Evolutionary conservation across 2,888 invertebrate genomes (phyloP).

Genomic region (Clanis bilineata): DNA sequence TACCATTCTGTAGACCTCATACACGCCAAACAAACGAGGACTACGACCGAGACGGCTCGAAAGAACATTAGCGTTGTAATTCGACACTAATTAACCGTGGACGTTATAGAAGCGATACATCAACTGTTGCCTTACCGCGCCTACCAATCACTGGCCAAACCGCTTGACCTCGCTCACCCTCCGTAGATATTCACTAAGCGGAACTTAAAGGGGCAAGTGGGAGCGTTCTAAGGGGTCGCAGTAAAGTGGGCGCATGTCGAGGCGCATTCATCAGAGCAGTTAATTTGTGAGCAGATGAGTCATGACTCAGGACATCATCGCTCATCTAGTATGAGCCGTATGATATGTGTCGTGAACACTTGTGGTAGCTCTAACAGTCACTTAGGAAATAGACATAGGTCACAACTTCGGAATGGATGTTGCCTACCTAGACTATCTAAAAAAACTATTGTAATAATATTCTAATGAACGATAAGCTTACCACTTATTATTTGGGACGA

Average conservation of each 20-base stretch:
- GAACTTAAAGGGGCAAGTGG: constrained; percentile 25
- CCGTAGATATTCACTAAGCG: constrained; percentile 25
- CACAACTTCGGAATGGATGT: neutral
- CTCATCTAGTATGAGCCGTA: constrained; percentile 63
- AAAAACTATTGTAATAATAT: neutral
- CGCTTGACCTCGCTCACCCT: constrained; percentile 38
- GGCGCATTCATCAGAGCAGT: constrained; percentile 75
- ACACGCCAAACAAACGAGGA: neutral
- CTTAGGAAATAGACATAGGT: neutral
- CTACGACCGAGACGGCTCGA: constrained; percentile 30
- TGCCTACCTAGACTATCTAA: too few relatives aligned
- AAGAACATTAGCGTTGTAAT: constrained; percentile 71
- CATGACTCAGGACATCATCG: constrained; percentile 73
- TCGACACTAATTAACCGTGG: constrained; percentile 73
- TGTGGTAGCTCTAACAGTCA: constrained; percentile 33
- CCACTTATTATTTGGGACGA: too few relatives aligned
- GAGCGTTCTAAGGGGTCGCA: constrained; percentile 38
- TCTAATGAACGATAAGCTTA: neutral
- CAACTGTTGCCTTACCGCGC: constrained; percentile 63
- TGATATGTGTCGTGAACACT: constrained; percentile 61
- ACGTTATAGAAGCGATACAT: constrained; percentile 75
- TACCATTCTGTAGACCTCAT: too few relatives aligned
- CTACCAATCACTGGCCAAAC: constrained; percentile 52
- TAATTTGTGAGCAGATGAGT: constrained; percentile 78
- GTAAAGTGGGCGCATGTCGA: constrained; percentile 48